phyloP scores from a whole-genome alignment of 2,888 invertebrate species.

The Malacosoma neustria region DNA sequence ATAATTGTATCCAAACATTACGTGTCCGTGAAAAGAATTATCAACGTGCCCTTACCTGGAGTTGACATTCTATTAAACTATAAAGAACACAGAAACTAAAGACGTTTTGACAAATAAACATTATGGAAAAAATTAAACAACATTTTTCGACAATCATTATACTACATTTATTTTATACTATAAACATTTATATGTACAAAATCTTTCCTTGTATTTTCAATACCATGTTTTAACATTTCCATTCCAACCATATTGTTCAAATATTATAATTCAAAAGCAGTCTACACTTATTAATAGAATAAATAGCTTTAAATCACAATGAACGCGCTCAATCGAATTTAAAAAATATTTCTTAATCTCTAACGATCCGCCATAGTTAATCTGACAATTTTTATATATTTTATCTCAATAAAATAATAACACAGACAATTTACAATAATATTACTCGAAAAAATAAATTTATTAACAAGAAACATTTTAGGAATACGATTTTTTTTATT shows the following conservation, averaged over 20 bases:
- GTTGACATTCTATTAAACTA: too few relatives aligned
- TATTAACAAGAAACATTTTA: too few relatives aligned
- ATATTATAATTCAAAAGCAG: conserved; percentile 18
- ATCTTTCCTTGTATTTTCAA: conserved; percentile 35
- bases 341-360: conserved; percentile 2
- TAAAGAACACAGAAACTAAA: too few relatives aligned
- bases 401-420: background rate
- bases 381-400: background rate
- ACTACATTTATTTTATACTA: conserved; percentile 62
- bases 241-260: conserved; percentile 22
- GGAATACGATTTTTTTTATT: too few relatives aligned
- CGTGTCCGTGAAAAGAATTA: too few relatives aligned
- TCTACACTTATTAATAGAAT: conserved; percentile 51
- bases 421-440: background rate
- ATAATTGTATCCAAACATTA: too few relatives aligned
- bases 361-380: background rate
- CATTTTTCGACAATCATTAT: conserved; percentile 59
- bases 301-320: conserved; percentile 55
- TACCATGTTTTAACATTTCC: conserved; percentile 22
- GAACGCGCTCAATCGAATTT: conserved; percentile 32
- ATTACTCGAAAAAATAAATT: background rate
- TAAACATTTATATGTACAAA: conserved; percentile 60
- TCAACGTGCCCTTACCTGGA: too few relatives aligned
- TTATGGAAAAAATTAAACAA: conserved; percentile 32
- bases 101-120: conserved; percentile 3